Base-by-base conservation (phyloP, 2,113 vertebrate species). In the Coptodon bakossiorum region DNA sequence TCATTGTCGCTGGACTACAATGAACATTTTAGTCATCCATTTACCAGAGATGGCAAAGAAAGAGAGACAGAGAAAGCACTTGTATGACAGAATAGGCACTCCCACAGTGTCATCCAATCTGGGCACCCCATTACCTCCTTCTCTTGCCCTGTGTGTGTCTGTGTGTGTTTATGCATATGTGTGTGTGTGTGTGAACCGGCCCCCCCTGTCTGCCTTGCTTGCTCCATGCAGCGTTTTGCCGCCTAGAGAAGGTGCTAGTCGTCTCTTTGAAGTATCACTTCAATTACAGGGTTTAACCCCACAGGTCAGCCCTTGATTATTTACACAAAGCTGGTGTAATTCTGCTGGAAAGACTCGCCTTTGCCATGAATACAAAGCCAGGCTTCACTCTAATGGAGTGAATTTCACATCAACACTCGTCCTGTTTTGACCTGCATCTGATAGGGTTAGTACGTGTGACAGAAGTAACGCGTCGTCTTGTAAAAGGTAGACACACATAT, bases 281-380 rank as follows among this genome's bases (percentile, higher is more conserved):
- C 98, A 99, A 99, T 99, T 98, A 99, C 96, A 94, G 97, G 98
- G 97, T 99, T 99, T 99, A 98, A 98, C 98, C 98, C 97, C 95
- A 96, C 91, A 97, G 98, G 98, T 99, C 98, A 98, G 96, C 96
- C 96, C 97, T 97, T 98, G 97, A 98, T 99, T 99, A 99, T 98
- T 98, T 98, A 98, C 97, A 98, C 98, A 98, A 98, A 97, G 97
- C 97, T 96, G 94, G 95, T 97, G 96, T 98, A 98, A 98, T 98
- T 98, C 97, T 97, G 96, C 95, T 96, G 96, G 96, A 97, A 98
- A 98, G 97, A 97, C 91, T 96, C 93, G 95, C 96, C 97, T 97
- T 96, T 93, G 97, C 97, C 96, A 92, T 95, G 93, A 96, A 97
- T 97, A 97, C 97, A 97, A 97, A 97, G 96, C 92, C 80, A 80